These are phyloP conservation scores for Panzeria rudis DNA, from an alignment of 2,888 invertebrate species.

Conservation along the genomic window DNA sequence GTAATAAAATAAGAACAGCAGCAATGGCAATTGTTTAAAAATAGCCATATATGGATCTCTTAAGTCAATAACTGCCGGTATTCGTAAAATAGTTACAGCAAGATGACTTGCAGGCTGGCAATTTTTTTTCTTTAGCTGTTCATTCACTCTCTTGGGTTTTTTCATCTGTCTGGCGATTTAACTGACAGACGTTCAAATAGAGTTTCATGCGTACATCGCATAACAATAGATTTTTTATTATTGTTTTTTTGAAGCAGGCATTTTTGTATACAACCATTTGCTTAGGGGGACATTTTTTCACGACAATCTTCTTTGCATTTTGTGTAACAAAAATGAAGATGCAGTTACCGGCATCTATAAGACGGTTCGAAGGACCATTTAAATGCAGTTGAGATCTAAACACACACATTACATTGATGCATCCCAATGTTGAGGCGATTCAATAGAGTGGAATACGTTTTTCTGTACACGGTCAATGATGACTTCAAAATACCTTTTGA, in stretches of 20 bases:
- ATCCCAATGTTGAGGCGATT: no score
- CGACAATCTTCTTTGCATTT: no score
- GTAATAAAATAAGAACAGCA: neutral
- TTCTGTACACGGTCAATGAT: no score
- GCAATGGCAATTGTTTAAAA: slow-evolving; percentile 54
- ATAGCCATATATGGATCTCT: slow-evolving; percentile 56
- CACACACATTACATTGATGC: no score
- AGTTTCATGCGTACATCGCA: slow-evolving; percentile 59
- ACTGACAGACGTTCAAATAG: slow-evolving; percentile 63
- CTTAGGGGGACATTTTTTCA: neutral
- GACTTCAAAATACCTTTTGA: no score
- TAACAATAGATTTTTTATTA: slow-evolving; percentile 6
- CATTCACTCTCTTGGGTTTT: slow-evolving; percentile 28
- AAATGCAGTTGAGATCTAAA: no score
- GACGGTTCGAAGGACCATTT: no score
- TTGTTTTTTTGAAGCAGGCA: neutral
- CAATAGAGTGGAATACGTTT: no score
- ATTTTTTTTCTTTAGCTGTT: slow-evolving; percentile 6
- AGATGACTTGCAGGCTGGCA: slow-evolving; percentile 63
- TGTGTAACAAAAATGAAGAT: no score
- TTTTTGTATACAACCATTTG: neutral
- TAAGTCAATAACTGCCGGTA: slow-evolving; percentile 65
- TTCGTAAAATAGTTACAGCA: slow-evolving; percentile 68
- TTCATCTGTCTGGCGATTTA: slow-evolving; percentile 53
- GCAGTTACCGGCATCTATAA: no score